Evolutionary conservation across 2,888 invertebrate species (phyloP).

Genomic region (Hyalella azteca): DNA sequence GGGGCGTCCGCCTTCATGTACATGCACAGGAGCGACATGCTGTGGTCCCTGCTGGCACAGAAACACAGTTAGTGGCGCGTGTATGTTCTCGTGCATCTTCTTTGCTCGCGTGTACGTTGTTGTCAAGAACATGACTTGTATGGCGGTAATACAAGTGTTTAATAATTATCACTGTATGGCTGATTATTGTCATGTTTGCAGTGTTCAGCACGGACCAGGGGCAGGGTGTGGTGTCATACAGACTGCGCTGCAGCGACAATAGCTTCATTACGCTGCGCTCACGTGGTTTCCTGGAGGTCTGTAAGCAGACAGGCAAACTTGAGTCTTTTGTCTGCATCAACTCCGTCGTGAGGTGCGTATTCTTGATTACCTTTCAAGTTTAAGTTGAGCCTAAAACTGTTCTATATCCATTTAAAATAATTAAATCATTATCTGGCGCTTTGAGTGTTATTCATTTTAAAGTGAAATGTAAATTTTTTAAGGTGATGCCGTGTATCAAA

Average conservation of each 20-base stretch:
- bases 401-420: not conserved
- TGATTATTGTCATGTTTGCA: constrained; percentile 27
- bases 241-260: constrained; percentile 81
- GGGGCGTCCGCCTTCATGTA: constrained; percentile 87
- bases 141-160: not conserved
- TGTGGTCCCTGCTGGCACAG: constrained; percentile 86
- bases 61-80: constrained; percentile 73
- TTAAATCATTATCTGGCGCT: not conserved
- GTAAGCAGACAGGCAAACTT: constrained; percentile 73
- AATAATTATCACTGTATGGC: too few species aligned
- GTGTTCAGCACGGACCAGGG: constrained; percentile 64
- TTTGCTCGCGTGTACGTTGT: not conserved
- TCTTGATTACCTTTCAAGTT: not conserved
- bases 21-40: constrained; percentile 87
- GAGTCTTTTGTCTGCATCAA: constrained; percentile 88
- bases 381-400: not conserved
- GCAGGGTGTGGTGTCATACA: constrained; percentile 84
- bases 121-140: not conserved
- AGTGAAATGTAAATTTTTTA: not conserved
- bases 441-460: not conserved
- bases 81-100: not conserved
- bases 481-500: not conserved
- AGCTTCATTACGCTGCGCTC: constrained; percentile 84
- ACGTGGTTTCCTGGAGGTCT: constrained; percentile 82
- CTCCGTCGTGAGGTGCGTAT: constrained; percentile 56